Base-by-base conservation (phyloP, 2,888 invertebrate genomes). In the Nomada goodeniana region DNA sequence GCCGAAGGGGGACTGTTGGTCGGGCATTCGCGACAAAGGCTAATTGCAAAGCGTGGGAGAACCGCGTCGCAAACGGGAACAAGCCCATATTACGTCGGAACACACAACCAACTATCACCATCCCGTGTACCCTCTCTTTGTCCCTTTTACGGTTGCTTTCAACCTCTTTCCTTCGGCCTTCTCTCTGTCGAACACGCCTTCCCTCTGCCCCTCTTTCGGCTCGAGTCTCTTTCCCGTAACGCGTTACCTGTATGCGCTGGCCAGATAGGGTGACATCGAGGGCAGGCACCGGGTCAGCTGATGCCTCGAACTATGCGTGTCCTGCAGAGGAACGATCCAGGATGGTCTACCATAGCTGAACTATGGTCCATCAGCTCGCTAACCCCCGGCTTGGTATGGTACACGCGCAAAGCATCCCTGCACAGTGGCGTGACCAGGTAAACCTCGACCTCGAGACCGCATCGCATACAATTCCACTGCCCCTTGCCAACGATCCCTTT, bases 11-110 rank as follows among this genome's bases (percentile, higher is more conserved):
- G 69, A 69, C 71, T 76, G 84, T 85, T 83, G 89, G 89, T 86
- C 84, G 88, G 80, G 89, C 83, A 86, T 84, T 86, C 84, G 85
- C 91, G 91, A 92, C 93, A 93, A 93, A 93, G 93, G 93, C 92
- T 93, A 92, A 93, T 93, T 93, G 93, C 92, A 89, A 92, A 91
- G 91, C 91, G 91, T 90, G 90, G 86, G 86, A 84, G 89, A 90
- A 89, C 89, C 88, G 85, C 89, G 89, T 89, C 81, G 89, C 89
- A 89, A 90, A 87, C 90, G 90, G 84, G 89, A 89, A 93, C 93
- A 92, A 92, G 91, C 91, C 91, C 88, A 92, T 93, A 92, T 93
- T 92, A 92, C 90, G 89, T 86, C 88, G 89, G 89, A 91, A 91
- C 90, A 91, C 88, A 90, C 89, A 85, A 75, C 70, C 81, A 63